Base-by-base conservation (phyloP, 2,113 vertebrate species). In the Mormyrus lacerda region DNA sequence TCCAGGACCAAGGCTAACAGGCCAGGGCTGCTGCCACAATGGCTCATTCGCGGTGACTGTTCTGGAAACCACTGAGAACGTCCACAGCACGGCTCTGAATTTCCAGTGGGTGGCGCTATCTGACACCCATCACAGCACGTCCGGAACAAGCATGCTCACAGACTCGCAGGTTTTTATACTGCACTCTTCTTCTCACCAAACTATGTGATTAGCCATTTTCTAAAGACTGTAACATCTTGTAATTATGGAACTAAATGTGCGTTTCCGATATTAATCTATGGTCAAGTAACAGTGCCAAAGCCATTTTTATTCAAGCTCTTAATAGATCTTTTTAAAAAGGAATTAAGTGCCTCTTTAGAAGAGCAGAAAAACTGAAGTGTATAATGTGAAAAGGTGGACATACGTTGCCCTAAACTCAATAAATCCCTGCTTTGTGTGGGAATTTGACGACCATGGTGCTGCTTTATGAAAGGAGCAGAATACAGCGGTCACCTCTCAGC, bases 71-170 rank as follows among this genome's bases (percentile, higher is more conserved):
- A 55, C 85, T 55, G 27, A 87, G 2, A 17, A 11, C 13, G 3
- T 31, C 31, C 39, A 31, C 21, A 39, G 50, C 48, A 21, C n/a
- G 31, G 47, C 31, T 19, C 31, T 2, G 50, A 53, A 21, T 17
- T 53, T 35, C 19, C 85, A 35, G 31, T 55, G n/a, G 50, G 31
- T 21, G 24, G 9, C 27, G 44, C 83, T 50, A 47, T 47, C 3
- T 27, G 11, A 85, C 44, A 50, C 83, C 8, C 24, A 4, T 50
- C 45, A 6, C 45, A 2, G 11, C 44, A 4, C 42, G 45, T 13
- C 44, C 1, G 2, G 44, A 27, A 17, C 87, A 91, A 89, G 51
- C 89, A 39, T 89, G 55, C 90, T 88, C 90, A 84, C 15, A 24
- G 55, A 89, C 82, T 55, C 65, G 21, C 82, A 89, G 50, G 76